These are phyloP conservation scores for Rhinogobio ventralis DNA, from an alignment of 2,797 vertebrate genomes.

Conservation along the genomic window DNA sequence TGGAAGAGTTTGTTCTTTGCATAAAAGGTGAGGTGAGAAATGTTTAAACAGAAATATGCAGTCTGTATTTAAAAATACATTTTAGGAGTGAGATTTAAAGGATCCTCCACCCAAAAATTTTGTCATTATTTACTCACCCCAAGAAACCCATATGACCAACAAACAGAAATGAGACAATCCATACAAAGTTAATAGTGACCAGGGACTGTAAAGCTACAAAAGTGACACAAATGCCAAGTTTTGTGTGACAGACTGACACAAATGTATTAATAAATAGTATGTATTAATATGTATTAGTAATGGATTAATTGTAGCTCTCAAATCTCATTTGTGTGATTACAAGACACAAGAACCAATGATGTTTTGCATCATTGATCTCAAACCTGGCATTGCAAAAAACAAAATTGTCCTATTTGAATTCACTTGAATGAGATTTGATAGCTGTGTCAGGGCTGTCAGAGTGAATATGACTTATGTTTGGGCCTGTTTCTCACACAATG, in stretches of 20 bases:
- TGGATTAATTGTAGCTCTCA: constrained; percentile 1
- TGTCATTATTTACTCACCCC: background rate
- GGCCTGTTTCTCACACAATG: background rate
- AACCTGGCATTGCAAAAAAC: constrained; percentile 5
- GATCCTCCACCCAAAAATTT: background rate
- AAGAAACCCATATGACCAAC: background rate
- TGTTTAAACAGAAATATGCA: constrained; percentile 12
- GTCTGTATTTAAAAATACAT: background rate
- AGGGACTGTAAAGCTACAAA: background rate
- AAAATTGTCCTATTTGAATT: background rate
- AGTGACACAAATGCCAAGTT: background rate
- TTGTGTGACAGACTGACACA: background rate
- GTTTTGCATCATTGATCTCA: constrained; percentile 3
- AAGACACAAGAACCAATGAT: constrained; percentile 1
- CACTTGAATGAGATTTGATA: background rate
- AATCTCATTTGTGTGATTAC: constrained; percentile 16
- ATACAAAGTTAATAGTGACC: background rate
- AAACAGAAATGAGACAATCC: background rate
- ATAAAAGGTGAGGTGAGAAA: background rate
- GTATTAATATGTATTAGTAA: background rate
- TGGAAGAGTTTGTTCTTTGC: constrained; percentile 17
- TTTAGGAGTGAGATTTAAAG: background rate
- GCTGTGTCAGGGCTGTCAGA: background rate
- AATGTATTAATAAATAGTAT: too few species aligned
- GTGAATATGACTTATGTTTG: background rate